Base-by-base conservation (phyloP, 1,140 invertebrate genomes). In the Pomphorhynchus laevis region DNA sequence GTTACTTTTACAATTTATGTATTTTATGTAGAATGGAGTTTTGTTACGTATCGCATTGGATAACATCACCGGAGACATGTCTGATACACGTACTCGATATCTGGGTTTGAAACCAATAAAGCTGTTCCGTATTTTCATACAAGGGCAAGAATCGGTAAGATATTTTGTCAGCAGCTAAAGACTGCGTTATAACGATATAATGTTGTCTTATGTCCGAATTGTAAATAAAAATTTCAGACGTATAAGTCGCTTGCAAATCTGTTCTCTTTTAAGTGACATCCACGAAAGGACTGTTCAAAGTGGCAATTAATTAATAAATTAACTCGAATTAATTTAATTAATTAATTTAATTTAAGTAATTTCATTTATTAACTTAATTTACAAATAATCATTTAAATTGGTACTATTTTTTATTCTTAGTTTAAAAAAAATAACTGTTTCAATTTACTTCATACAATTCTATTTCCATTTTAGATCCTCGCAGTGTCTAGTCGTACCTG, bases 401-500 rank as follows among this genome's bases (percentile, higher is more conserved):
- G 8, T 41, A n/a, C 18, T 34, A 33, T 12, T 43, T 5, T 14
- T 35, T 21, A 37, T 36, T 24, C 8, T 11, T 36, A 18, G n/a
- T 37, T 22, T 34, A 20, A 33, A 14, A 16, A 18, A 29, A 11
- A 32, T 39, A 41, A 8, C 14, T n/a, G 9, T 34, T 41, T 12
- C 5, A 34, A 39, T 38, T 12, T 25, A 1, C n/a, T 29, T 29
- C 14, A 3, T 29, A 6, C 11, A 29, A 3, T 29, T 3, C 37
- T 39, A 24, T 27, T 43, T 46, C 32, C 40, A 39, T 49, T 55
- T 14, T 44, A 68, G 65, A 62, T 93, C 0, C 56, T 98, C 6
- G 89, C 89, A 1, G 84, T 93, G 65, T 93, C 84, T 1, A 89
- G 77, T 47, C 65, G 86, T 45, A 80, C 80, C 0, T 98, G 86